Conservation (phyloP, 2,888 invertebrate species). For the Caenorhabditis sulstoni region DNA sequence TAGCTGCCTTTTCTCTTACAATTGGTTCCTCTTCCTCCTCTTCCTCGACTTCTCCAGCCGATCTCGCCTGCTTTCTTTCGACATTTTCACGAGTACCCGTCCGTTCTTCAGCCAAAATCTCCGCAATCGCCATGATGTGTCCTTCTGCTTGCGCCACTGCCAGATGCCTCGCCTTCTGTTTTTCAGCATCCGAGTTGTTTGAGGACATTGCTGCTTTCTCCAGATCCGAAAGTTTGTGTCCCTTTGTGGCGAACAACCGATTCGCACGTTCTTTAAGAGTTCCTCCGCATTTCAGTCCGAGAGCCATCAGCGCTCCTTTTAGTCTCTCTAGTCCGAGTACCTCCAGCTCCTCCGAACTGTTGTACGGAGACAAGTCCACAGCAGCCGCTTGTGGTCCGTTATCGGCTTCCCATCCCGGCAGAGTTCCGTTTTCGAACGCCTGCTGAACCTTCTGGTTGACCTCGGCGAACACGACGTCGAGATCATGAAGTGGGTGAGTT, state of each 20-base stretch:
- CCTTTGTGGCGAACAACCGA: constrained; percentile 95
- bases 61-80: constrained; percentile 92
- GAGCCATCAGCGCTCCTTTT: constrained; percentile 96
- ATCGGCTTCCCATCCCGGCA: constrained; percentile 91
- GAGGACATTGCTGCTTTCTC: constrained; percentile 87
- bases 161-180: constrained; percentile 60
- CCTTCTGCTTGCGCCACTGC: constrained; percentile 45
- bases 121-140: constrained; percentile 61
- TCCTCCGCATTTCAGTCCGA: constrained; percentile 96
- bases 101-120: constrained; percentile 85
- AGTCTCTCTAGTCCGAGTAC: constrained; percentile 96
- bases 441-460: constrained; percentile 84
- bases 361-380: constrained; percentile 97
- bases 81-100: constrained; percentile 97
- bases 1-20: constrained; percentile 20
- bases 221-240: constrained; percentile 88
- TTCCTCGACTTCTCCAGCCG: constrained; percentile 82
- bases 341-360: constrained; percentile 96
- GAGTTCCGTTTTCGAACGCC: constrained; percentile 91
- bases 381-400: constrained; percentile 85
- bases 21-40: constrained; percentile 86
- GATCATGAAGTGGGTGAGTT: constrained; percentile 76
- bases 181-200: constrained; percentile 68
- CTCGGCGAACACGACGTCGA: constrained; percentile 65
- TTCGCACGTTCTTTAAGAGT: constrained; percentile 97